A percentile compares a stretch with the other conserved stretches of the same genome.
phyloP scores from a whole-genome alignment of 2,113 vertebrate genomes.

The Gallinago media region DNA sequence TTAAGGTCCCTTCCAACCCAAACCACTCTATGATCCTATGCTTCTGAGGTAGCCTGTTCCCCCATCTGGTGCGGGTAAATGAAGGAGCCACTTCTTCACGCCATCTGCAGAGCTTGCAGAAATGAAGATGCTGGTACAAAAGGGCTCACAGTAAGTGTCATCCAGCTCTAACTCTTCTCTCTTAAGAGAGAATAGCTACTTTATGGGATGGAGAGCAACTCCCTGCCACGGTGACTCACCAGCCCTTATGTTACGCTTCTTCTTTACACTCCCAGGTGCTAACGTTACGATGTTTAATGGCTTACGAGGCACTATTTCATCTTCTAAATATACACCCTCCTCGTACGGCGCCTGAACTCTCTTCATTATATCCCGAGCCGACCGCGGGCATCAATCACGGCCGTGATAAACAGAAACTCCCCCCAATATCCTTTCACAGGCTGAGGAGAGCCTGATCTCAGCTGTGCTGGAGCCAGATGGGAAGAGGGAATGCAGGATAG shows the following conservation, averaged over 20 bases:
- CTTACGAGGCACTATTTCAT: not conserved
- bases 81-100: not conserved
- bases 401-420: not conserved
- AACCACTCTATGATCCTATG: too few species aligned
- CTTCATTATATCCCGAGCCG: not conserved
- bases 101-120: not conserved
- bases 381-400: not conserved
- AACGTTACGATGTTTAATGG: not conserved
- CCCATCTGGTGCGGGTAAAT: not conserved
- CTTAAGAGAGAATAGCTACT: not conserved
- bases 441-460: not conserved
- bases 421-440: not conserved
- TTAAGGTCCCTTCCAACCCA: too few species aligned
- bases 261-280: not conserved
- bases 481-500: not conserved
- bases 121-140: fast-evolving
- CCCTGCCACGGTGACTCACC: not conserved
- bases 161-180: not conserved
- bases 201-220: not conserved
- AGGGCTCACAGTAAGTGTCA: not conserved
- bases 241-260: not conserved
- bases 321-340: not conserved
- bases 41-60: not conserved
- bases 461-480: constrained; percentile 38
- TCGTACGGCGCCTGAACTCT: not conserved